These are phyloP conservation scores for Drosophila phalerata DNA, from an alignment of 2,888 invertebrate species.

Conservation along the genomic window DNA sequence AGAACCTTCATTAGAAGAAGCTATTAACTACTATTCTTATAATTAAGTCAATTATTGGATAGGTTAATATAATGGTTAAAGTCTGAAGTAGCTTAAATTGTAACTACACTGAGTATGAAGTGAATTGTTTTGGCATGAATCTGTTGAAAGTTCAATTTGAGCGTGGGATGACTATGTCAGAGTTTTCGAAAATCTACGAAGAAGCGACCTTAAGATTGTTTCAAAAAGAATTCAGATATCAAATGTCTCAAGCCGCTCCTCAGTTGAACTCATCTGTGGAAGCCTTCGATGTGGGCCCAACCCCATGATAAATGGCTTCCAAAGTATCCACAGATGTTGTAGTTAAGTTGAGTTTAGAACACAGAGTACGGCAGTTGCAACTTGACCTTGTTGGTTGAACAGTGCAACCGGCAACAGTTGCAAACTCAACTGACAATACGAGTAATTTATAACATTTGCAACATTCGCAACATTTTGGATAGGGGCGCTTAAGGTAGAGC, in stretches of 20 bases:
- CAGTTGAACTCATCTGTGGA: constrained; percentile 20
- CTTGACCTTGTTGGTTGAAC: constrained; percentile 24
- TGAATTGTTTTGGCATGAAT: background rate
- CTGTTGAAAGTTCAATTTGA: background rate
- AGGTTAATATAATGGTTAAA: background rate
- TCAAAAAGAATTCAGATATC: constrained; percentile 7
- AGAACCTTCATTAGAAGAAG: background rate
- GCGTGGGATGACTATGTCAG: background rate
- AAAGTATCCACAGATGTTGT: constrained; percentile 6
- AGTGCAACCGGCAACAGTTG: constrained; percentile 13
- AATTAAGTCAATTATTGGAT: background rate
- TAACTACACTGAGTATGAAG: background rate
- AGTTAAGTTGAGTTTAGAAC: constrained; percentile 8
- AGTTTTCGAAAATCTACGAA: background rate
- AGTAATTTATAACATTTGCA: constrained; percentile 22
- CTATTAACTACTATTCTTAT: background rate
- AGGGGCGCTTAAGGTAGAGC: constrained; percentile 30
- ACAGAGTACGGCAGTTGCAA: constrained; percentile 14
- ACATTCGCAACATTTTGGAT: constrained; percentile 14
- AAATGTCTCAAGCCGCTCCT: constrained; percentile 18
- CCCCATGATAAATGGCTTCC: constrained; percentile 21
- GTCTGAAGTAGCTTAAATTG: background rate
- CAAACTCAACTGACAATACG: constrained; percentile 15
- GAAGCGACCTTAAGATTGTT: constrained; percentile 14
- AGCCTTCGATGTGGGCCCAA: constrained; percentile 20